Evolutionary conservation across 2,888 invertebrate species (phyloP), one percentile per base, ranked within the genome.

Genomic region (Capitulum mitella): DNA sequence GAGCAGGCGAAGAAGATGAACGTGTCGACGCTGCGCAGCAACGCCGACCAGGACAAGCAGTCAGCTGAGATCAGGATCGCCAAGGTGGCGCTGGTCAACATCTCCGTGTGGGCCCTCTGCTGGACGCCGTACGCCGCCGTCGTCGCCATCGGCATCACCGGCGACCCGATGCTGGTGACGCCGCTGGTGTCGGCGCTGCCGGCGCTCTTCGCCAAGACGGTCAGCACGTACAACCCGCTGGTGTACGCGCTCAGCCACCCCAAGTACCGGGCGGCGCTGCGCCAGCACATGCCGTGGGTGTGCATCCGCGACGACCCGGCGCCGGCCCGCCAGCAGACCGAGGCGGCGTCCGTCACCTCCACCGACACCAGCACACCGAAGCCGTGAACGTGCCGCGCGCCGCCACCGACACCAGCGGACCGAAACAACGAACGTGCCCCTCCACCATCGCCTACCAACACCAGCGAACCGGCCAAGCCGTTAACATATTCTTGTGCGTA

Each of bases 1-100:
- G 94, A 94, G 85, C 94, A 95, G 86, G 95, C 95, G 78, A 94
- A 94, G 87, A 94, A 95, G 87, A 95, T 95, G 95, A 94, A 95
- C 85, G 94, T 95, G 14, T 92, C 94, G 81, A 93, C 94, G 58
- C 88, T 95, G 79, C 89, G 94, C 84, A 92, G 93, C 54, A 81
- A 78, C 78, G 81, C 79, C 54, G 80, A 80, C 78, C 34, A 80
- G 61, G 79, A 81, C 58, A 81, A 80, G 74, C 80, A 78, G 19
- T 81, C 81, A 37, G 81, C 80, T 34, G 82, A 82, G 74, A 80
- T 81, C 78, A 79, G 81, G 43, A 81, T 82, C 40, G 81, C 81
- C 77, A 82, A 82, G 80, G 82, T 82, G 32, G 82, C 82, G 51
- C 80, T 82, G 48, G 81, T 78, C 46, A 82, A 81, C 48, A 81